Base-by-base conservation (phyloP, 2,113 vertebrate species). In the Halichoerus grypus region DNA sequence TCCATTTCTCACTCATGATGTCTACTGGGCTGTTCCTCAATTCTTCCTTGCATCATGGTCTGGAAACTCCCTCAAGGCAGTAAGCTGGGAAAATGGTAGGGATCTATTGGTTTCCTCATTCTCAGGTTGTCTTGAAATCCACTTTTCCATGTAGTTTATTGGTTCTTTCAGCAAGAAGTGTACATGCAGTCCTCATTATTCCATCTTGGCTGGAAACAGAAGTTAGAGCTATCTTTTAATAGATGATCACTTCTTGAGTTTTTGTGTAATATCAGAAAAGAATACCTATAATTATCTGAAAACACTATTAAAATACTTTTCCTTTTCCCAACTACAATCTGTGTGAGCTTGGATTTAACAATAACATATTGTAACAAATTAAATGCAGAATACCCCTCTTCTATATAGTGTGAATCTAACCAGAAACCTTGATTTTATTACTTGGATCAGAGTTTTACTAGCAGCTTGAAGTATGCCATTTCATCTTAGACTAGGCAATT, bases 381-480 rank as follows among this genome's bases (percentile, higher is more conserved):
- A 83, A 83, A 91, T 83, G 22, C 14, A 79, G 33, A 95, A 67
- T 85, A 85, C 14, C 53, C 84, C 31, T 85, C 31, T 71, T 91
- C 84, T 65, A 63, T 46, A 71, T 1, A 84, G 53, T 71, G 22
- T 83, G 53, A 11, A 55, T 72, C n/a, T 95, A 85, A 71, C 2
- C 59, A 89, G 71, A 92, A 92, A 85, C 39, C 16, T 77, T 76
- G 28, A 97, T 59, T 88, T 88, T 79, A 77, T n/a, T 89, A 89
- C 46, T 21, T 28, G 16, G n/a, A 79, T 39, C 74, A 15, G 67
- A 90, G 36, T 81, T 90, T 86, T 81, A 91, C 26, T 95, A 93
- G 72, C 31, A 81, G 28, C 33, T 67, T 88, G 31, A 59, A 21
- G 36, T 51, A 57, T 67, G 12, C 46, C 55, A 80, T 86, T 82